These are phyloP conservation scores for Norana najaformis DNA, from an alignment of 2,888 invertebrate genomes.

Conservation along the genomic window DNA sequence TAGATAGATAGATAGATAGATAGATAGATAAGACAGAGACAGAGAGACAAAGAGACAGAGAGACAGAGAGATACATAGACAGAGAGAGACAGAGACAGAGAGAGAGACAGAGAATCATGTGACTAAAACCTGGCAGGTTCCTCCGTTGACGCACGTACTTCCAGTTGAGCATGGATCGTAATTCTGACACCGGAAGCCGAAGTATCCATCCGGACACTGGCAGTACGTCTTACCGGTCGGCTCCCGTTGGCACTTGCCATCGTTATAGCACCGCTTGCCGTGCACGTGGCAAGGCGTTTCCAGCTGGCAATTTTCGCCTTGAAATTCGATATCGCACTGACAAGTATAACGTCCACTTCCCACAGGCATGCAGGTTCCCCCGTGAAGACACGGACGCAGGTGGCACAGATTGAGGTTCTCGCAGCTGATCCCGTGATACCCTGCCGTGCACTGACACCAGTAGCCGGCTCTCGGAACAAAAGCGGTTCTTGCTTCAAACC, in stretches of 20 bases:
- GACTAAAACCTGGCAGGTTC: conserved; percentile 33
- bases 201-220: conserved; percentile 40
- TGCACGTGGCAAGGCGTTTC: conserved; percentile 41
- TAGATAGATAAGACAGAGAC: neutral
- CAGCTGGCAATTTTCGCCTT: conserved; percentile 36
- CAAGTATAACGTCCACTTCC: conserved; percentile 27
- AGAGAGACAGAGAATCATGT: neutral
- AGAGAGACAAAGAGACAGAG: too few relatives aligned
- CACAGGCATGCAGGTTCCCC: conserved; percentile 36
- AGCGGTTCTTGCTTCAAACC: neutral
- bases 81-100: neutral
- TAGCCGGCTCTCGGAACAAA: conserved; percentile 16
- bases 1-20: neutral
- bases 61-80: too few relatives aligned
- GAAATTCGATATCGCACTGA: conserved; percentile 36
- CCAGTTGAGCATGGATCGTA: conserved; percentile 39
- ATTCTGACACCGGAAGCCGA: conserved; percentile 40
- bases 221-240: conserved; percentile 34
- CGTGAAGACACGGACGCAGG: conserved; percentile 41
- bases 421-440: conserved; percentile 39
- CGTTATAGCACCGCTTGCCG: conserved; percentile 41
- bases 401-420: conserved; percentile 39
- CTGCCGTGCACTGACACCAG: conserved; percentile 40
- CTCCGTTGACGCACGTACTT: conserved; percentile 38
- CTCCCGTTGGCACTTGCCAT: conserved; percentile 38